phyloP scores from a whole-genome alignment of 2,797 vertebrate species.

The Manis javanica region DNA sequence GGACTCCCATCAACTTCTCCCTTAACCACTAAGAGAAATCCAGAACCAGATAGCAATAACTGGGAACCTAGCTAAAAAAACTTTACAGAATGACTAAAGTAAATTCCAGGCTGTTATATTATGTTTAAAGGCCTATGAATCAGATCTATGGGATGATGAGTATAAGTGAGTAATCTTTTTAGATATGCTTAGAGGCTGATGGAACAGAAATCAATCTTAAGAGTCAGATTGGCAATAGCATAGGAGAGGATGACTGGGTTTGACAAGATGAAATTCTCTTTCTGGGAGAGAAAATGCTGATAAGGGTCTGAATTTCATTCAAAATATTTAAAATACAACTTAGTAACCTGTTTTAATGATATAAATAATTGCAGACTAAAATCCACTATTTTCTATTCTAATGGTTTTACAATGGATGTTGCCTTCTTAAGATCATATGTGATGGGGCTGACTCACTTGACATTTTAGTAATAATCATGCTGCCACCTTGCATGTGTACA shows the following conservation, averaged over 20 bases:
- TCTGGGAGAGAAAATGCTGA: background rate
- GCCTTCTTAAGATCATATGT: background rate
- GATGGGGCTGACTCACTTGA: background rate
- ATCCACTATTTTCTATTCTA: background rate
- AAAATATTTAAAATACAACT: background rate
- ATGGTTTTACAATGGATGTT: background rate
- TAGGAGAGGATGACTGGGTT: background rate
- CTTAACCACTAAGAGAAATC: conserved; percentile 28
- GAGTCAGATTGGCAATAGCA: background rate
- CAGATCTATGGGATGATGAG: background rate
- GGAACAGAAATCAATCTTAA: background rate
- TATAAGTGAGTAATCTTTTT: background rate
- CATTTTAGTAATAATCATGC: background rate
- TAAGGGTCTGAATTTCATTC: background rate
- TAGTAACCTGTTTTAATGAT: background rate
- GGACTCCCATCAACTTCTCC: background rate
- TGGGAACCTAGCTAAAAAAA: background rate
- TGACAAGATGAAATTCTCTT: background rate
- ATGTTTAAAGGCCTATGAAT: conserved; percentile 34
- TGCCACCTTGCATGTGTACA: background rate
- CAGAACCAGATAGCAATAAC: background rate
- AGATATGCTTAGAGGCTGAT: background rate
- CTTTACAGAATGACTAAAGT: background rate
- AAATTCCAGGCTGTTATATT: background rate
- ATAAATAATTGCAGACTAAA: background rate